These are phyloP conservation scores for Porphyrio hochstetteri DNA, from an alignment of 2,113 vertebrate genomes.

Conservation along the genomic window DNA sequence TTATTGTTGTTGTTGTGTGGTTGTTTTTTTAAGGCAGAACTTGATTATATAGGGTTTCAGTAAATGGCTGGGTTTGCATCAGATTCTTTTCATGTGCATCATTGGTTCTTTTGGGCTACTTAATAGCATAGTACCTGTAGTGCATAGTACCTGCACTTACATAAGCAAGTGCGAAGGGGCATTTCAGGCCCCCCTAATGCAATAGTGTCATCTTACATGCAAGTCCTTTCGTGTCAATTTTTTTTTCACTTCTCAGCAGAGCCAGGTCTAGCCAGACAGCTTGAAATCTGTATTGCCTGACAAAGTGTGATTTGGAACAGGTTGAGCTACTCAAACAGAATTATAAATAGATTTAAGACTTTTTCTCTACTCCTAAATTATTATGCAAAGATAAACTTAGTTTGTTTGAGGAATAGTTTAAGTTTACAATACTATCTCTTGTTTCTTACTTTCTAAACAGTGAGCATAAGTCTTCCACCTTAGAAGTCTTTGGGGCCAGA, in stretches of 20 bases:
- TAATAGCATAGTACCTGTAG: background rate
- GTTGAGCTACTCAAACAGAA: background rate
- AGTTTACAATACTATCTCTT: background rate
- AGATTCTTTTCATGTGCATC: background rate
- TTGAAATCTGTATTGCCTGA: background rate
- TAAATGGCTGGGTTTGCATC: background rate
- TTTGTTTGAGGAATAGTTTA: background rate
- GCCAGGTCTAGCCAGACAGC: background rate
- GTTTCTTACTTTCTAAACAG: background rate
- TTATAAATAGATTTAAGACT: background rate
- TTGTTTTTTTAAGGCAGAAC: background rate
- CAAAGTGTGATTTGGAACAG: background rate
- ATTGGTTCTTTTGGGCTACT: background rate
- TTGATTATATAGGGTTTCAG: background rate
- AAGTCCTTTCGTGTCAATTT: background rate
- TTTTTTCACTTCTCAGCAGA: background rate
- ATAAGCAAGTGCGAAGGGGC: background rate
- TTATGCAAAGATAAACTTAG: background rate
- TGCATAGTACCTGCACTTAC: rapidly evolving
- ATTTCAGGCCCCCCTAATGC: too few relatives aligned
- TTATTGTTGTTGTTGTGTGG: background rate
- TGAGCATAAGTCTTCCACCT: background rate
- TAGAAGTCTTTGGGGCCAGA: background rate
- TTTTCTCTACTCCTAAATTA: background rate
- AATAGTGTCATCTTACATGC: background rate